Evolutionary conservation across 2,888 invertebrate genomes (phyloP).

Genomic region (Tiliacea citrago): DNA sequence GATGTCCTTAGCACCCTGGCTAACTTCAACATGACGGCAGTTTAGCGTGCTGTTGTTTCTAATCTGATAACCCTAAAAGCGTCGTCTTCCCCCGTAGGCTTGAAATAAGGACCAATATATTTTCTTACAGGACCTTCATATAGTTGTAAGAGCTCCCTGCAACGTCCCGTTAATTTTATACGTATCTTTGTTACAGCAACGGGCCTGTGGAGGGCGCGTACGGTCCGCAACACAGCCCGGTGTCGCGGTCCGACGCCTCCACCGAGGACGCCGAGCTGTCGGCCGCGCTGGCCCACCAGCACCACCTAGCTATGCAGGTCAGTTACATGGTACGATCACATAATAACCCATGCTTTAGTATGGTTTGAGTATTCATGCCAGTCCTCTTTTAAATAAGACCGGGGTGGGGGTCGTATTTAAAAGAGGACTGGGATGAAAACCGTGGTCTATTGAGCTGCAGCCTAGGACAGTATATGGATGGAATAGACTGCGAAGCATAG

Average conservation of each 20-base stretch:
- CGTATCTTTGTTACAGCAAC: conserved; percentile 82
- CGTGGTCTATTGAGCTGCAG: background rate
- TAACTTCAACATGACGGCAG: background rate
- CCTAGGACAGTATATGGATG: too few species aligned
- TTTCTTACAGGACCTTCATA: too few species aligned
- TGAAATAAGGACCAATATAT: background rate
- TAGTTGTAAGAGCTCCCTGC: background rate
- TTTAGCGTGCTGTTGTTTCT: background rate
- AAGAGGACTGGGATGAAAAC: too few species aligned
- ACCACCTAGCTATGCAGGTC: conserved; percentile 90
- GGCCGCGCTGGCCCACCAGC: conserved; percentile 88
- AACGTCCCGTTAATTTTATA: conserved; percentile 4
- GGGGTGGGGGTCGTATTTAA: too few species aligned
- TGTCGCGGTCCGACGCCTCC: conserved; percentile 89
- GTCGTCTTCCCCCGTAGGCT: background rate
- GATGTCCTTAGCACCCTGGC: background rate
- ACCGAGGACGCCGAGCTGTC: conserved; percentile 89
- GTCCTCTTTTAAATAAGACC: too few species aligned
- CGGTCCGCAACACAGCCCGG: conserved; percentile 89
- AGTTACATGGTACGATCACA: conserved; percentile 46
- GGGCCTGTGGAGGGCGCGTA: conserved; percentile 89
- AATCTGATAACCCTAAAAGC: background rate
- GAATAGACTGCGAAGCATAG: background rate
- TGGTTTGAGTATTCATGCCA: too few species aligned
- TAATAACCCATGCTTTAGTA: background rate